These are phyloP conservation scores for Paraescarpia echinospica DNA, from an alignment of 1,140 invertebrate genomes.

Conservation along the genomic window DNA sequence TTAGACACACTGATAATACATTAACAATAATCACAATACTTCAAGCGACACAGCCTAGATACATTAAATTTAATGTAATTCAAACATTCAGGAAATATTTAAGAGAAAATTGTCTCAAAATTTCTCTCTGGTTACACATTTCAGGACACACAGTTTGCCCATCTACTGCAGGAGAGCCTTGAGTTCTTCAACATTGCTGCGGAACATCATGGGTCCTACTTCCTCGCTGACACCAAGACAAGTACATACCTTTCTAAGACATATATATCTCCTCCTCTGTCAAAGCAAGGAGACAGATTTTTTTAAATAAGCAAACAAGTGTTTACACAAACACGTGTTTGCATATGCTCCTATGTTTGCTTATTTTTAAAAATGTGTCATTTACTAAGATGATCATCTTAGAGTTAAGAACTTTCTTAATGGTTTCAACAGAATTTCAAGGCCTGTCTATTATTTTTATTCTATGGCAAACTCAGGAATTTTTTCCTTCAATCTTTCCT, in stretches of 20 bases:
- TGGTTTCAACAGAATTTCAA: too few species aligned
- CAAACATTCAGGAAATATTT: not conserved
- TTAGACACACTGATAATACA: too few species aligned
- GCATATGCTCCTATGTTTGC: too few species aligned
- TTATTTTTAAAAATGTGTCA: too few species aligned
- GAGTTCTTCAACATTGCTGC: constrained; percentile 98
- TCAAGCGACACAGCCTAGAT: not conserved
- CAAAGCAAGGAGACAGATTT: too few species aligned
- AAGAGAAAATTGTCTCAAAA: not conserved
- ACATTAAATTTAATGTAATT: not conserved
- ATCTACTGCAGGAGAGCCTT: constrained; percentile 91
- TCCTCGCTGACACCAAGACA: constrained; percentile 96
- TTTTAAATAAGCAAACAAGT: too few species aligned
- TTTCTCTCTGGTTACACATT: not conserved
- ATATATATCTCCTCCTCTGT: not conserved
- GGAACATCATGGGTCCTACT: constrained; percentile 83
- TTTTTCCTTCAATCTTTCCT: too few species aligned
- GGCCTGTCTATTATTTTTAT: too few species aligned
- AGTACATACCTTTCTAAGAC: constrained; percentile 63
- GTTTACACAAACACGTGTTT: too few species aligned
- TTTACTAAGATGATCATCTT: too few species aligned
- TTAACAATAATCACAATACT: not conserved
- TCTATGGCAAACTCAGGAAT: too few species aligned
- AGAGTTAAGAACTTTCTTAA: too few species aligned
- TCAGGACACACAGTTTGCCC: constrained; percentile 91